Evolutionary conservation across 1,140 invertebrate species (phyloP).

Genomic region (Drosophila sechellia): DNA sequence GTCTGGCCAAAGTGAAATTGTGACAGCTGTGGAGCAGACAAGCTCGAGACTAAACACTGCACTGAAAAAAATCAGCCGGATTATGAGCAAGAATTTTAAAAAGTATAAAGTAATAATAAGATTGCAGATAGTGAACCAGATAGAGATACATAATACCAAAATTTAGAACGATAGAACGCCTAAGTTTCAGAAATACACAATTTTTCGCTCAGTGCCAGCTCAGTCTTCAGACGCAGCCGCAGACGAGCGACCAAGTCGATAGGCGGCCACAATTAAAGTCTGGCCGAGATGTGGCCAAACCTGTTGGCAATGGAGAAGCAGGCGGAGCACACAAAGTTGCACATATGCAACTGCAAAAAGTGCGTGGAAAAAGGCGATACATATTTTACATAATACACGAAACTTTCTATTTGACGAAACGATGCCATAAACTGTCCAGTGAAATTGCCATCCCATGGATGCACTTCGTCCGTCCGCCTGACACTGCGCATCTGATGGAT

Average conservation of each 20-base stretch:
- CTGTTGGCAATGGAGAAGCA: constrained; percentile 43
- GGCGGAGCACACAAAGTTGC: constrained; percentile 47
- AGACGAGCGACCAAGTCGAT: constrained; percentile 25
- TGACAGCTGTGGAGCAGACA: constrained; percentile 69
- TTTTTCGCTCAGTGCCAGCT: constrained; percentile 12
- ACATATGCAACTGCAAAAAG: constrained; percentile 48
- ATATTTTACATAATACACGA: constrained; percentile 66
- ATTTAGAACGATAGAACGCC: too few species aligned
- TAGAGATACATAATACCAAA: background rate
- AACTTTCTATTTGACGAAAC: constrained; percentile 69
- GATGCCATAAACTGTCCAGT: constrained; percentile 30
- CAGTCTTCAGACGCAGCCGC: constrained; percentile 22
- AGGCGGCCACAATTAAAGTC: constrained; percentile 63
- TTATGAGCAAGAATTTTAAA: background rate
- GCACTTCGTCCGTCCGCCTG: constrained; percentile 12
- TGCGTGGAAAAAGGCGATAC: constrained; percentile 34
- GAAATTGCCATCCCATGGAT: constrained; percentile 29
- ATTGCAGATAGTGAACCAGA: background rate
- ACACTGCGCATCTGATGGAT: constrained; percentile 32
- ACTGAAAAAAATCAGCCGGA: background rate
- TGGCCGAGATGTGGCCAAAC: constrained; percentile 54
- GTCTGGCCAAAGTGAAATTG: constrained; percentile 72
- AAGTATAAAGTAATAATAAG: too few species aligned
- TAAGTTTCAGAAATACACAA: too few species aligned
- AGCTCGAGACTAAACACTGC: constrained; percentile 28